Conservation (phyloP, 2,888 invertebrate genomes). For the Euclidia mi region DNA sequence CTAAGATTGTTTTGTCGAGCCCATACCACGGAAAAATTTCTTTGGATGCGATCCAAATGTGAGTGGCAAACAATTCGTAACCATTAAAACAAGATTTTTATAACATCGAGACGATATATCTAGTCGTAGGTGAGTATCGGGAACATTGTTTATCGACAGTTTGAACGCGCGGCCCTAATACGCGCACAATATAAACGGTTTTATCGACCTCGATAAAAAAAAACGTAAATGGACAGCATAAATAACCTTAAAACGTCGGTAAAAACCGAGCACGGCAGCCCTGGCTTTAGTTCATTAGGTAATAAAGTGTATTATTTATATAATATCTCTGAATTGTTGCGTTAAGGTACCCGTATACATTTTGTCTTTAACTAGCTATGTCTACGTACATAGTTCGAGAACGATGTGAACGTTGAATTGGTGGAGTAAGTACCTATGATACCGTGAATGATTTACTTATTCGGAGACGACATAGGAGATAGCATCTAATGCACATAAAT, state of each 20-base stretch:
- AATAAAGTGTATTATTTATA: slow-evolving; percentile 31
- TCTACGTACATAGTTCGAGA: too few species aligned
- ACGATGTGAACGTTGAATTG: too few species aligned
- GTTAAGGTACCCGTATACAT: too few species aligned
- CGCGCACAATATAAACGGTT: slow-evolving; percentile 17
- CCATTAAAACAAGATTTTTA: slow-evolving; percentile 38
- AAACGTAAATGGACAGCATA: slow-evolving; percentile 34
- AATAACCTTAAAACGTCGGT: slow-evolving; percentile 24
- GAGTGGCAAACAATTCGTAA: slow-evolving; percentile 21
- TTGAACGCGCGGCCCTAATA: slow-evolving; percentile 16
- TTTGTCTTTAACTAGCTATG: too few species aligned
- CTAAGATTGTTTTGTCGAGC: slow-evolving; percentile 3
- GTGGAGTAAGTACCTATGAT: too few species aligned
- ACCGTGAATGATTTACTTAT: too few species aligned
- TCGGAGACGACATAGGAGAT: too few species aligned
- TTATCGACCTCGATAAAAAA: slow-evolving; percentile 29
- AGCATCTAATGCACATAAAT: too few species aligned
- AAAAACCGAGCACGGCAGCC: slow-evolving; percentile 11
- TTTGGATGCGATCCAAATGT: slow-evolving; percentile 48
- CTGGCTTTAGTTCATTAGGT: slow-evolving; percentile 30
- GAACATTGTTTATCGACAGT: slow-evolving; percentile 26
- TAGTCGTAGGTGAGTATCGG: slow-evolving; percentile 6
- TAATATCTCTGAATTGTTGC: neutral
- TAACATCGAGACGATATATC: slow-evolving; percentile 3
- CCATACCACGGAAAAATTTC: slow-evolving; percentile 13